Conservation (phyloP, 92 coral and sea anemone genomes). For the Galaxea fascicularis region DNA sequence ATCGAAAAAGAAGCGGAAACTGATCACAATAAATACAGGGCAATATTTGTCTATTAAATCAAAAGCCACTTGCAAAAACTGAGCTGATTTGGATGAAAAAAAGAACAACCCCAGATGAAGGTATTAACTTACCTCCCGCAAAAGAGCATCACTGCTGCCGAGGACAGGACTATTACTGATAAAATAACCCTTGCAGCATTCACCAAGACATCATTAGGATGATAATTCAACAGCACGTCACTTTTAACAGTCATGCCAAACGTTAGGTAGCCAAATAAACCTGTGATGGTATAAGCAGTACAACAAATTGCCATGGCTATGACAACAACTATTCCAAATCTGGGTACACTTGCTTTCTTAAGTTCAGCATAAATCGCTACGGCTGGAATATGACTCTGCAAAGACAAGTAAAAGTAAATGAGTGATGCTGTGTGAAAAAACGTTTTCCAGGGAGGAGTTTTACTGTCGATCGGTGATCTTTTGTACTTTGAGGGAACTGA, state of each 20-base stretch:
- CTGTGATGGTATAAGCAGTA: constrained; percentile 83
- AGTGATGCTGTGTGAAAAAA: no score
- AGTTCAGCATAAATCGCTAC: constrained; percentile 91
- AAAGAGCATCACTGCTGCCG: constrained; percentile 82
- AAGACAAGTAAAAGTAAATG: neutral
- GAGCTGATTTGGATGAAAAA: no score
- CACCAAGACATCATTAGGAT: constrained; percentile 71
- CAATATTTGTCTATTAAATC: no score
- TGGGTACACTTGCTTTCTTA: constrained; percentile 75
- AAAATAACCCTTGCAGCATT: constrained; percentile 79
- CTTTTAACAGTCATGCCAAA: constrained; percentile 78
- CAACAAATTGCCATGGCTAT: constrained; percentile 84
- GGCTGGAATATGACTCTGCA: constrained; percentile 92
- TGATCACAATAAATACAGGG: no score
- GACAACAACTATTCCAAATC: constrained; percentile 82
- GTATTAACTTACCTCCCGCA: constrained; percentile 86
- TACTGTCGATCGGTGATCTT: no score
- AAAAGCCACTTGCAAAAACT: no score
- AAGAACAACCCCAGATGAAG: no score
- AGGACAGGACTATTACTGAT: constrained; percentile 81
- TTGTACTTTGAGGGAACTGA: no score
- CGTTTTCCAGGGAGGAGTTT: no score
- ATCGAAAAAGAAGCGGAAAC: no score
- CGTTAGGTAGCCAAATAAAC: constrained; percentile 83
- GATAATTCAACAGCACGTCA: constrained; percentile 82